Percentiles rank a stretch among this genome's conserved stretches.
These are phyloP conservation scores for Sclerurus mexicanus DNA, from an alignment of 2,113 vertebrate species.

Conservation along the genomic window DNA sequence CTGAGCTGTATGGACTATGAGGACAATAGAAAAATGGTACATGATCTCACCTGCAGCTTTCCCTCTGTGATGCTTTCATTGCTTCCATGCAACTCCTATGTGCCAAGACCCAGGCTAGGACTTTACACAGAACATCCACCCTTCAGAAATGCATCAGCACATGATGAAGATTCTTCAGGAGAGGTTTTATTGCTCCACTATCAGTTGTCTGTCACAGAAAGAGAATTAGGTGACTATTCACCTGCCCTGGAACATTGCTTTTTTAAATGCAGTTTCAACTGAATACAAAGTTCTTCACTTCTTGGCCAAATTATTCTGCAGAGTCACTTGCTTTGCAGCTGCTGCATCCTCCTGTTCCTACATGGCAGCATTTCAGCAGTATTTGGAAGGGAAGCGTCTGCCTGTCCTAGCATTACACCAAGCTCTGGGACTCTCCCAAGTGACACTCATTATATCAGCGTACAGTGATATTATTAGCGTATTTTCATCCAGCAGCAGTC, in stretches of 20 bases:
- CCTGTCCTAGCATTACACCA: neutral
- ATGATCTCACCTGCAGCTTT: neutral
- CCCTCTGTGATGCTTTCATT: neutral
- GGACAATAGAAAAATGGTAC: neutral
- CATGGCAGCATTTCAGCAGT: conserved; percentile 32
- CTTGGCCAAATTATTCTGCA: conserved; percentile 27
- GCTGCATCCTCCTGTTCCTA: conserved; percentile 1
- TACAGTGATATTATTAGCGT: conserved; percentile 35
- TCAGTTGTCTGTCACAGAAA: neutral
- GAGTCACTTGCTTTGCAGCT: conserved; percentile 30
- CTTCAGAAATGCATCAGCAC: neutral
- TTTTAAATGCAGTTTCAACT: neutral
- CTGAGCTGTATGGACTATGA: neutral
- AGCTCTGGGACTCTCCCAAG: conserved; percentile 46
- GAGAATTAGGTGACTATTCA: neutral
- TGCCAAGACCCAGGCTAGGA: neutral
- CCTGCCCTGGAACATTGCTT: neutral
- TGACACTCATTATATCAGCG: conserved; percentile 21
- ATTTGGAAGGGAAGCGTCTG: neutral
- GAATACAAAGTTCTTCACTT: neutral
- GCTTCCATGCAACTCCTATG: neutral
- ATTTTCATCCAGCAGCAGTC: conserved; percentile 44
- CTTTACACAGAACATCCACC: neutral
- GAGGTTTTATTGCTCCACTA: neutral
- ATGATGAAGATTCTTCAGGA: neutral